Evolutionary conservation across 2,797 vertebrate genomes (phyloP), one percentile per base, ranked within the genome.

Genomic region (Trachops cirrhosus): DNA sequence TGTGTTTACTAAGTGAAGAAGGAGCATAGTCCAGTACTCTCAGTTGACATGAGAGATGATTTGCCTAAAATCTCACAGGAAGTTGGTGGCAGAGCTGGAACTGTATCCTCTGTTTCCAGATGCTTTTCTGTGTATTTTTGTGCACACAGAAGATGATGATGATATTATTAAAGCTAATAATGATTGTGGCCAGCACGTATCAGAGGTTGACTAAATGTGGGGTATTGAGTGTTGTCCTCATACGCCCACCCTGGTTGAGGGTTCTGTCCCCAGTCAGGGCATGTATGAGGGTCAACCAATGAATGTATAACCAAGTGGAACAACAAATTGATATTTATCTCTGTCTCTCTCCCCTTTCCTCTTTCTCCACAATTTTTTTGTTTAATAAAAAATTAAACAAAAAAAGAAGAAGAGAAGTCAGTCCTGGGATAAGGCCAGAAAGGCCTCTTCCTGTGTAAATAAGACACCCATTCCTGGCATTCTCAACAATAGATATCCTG

Each of bases 361-460:
- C 11, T 64, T 32, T n/a, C 32, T 64, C 32, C 7, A 2, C 26
- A 64, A 15, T 59, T 59, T 59, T 59, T 32, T n/a, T 26, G 24
- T 29, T 64, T 7, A 64, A n/a, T 64, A 64, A 64, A 64, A 64
- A 64, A n/a, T 64, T n/a, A 16, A n/a, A n/a, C 32, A 64, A 32
- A 62, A 62, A 62, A 59, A 32, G 11, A 34, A 70, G 46, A 93
- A 77, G 11, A 71, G 62, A 86, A 93, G 18, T 67, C 39, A 70
- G 34, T 29, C 54, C 74, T 34, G 37, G 64, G 68, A 50, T n/a
- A 84, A 67, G 57, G 46, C 44, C 84, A 39, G 73, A 78, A 89
- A 84, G 44, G 39, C 50, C 75, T 37, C 87, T 96, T 95, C 77
- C 92, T 92, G 64, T 92, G 0, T 67, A 87, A 95, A 46, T 70